These are phyloP conservation scores for Scytalopus superciliaris DNA, from an alignment of 2,113 vertebrate genomes.

Conservation along the genomic window DNA sequence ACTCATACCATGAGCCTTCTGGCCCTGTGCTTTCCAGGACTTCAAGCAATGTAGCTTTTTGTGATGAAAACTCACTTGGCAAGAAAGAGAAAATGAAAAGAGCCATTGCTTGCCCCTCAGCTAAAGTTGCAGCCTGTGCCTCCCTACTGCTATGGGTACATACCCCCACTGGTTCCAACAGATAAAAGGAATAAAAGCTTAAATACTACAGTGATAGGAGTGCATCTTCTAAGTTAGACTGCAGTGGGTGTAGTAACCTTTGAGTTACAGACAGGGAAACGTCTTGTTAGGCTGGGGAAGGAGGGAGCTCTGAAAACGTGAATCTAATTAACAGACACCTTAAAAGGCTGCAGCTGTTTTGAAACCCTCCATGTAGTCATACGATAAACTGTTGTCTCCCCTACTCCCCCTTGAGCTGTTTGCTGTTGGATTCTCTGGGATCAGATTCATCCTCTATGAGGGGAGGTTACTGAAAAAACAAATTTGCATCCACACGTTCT, in stretches of 20 bases:
- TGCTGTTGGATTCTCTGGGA: background rate
- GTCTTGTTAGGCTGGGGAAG: background rate
- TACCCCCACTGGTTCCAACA: background rate
- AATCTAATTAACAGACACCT: background rate
- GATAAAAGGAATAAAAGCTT: background rate
- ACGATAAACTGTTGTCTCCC: fast-evolving
- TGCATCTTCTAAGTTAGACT: background rate
- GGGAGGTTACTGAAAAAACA: background rate
- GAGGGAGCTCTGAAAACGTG: background rate
- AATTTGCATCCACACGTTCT: background rate
- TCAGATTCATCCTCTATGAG: background rate
- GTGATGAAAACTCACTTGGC: background rate
- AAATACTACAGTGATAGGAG: fast-evolving
- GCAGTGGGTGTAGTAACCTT: background rate
- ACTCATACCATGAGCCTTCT: background rate
- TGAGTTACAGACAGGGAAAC: background rate
- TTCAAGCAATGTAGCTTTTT: background rate
- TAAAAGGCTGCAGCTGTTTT: background rate
- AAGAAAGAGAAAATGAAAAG: background rate
- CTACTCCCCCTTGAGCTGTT: background rate
- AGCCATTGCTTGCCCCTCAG: background rate
- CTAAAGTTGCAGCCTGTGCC: background rate
- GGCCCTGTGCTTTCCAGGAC: background rate
- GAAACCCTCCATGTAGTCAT: background rate
- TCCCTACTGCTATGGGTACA: background rate